Conservation (phyloP, 2,888 invertebrate species). For the Eupithecia centaureata region DNA sequence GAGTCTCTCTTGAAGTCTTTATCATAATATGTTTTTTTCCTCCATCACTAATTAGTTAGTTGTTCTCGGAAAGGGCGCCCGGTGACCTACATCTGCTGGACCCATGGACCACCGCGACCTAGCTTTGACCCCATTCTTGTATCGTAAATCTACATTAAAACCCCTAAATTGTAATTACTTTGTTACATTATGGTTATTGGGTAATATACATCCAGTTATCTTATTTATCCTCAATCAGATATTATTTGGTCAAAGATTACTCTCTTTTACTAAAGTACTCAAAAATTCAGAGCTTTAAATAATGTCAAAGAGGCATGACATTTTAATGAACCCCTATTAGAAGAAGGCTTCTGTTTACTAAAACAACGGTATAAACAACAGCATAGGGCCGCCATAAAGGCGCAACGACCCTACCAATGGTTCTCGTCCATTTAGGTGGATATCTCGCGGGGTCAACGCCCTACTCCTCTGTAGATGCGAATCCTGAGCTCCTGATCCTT, state of each 20-base stretch:
- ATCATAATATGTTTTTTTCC: not conserved
- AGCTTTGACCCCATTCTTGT: slow-evolving; percentile 28
- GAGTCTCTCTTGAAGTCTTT: not conserved
- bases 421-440: not conserved
- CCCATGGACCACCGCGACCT: slow-evolving; percentile 25
- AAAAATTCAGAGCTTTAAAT: no score
- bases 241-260: not conserved
- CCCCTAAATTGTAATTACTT: slow-evolving; percentile 23
- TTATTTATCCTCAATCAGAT: not conserved
- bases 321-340: not conserved
- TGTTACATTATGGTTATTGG: slow-evolving; percentile 5
- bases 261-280: not conserved
- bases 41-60: not conserved
- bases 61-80: slow-evolving; percentile 15
- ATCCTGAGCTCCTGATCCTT: not conserved
- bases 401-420: not conserved
- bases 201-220: slow-evolving; percentile 18
- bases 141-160: slow-evolving; percentile 22
- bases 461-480: not conserved
- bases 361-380: not conserved
- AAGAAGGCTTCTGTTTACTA: not conserved
- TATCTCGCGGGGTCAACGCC: not conserved
- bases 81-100: slow-evolving; percentile 31
- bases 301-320: not conserved
- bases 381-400: not conserved